Evolutionary conservation across 2,113 vertebrate genomes (phyloP).

Genomic region (Microcebus lehilahytsara): DNA sequence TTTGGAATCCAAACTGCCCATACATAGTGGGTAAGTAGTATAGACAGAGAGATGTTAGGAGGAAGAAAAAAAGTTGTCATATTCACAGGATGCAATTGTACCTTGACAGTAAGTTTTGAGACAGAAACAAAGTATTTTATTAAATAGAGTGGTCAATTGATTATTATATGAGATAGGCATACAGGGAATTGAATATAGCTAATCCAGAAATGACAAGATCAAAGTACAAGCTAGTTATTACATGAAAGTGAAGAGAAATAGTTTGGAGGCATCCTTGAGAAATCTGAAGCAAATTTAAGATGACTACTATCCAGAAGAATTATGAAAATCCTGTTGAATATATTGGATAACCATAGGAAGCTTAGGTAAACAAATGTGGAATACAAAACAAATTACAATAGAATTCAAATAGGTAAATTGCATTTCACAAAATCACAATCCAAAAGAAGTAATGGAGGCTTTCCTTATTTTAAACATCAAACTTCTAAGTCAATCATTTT

Average conservation of each 20-base stretch:
- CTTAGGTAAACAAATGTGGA: background rate
- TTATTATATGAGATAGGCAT: background rate
- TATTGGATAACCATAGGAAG: background rate
- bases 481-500: background rate
- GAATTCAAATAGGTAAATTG: background rate
- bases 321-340: background rate
- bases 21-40: background rate
- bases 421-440: background rate
- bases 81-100: background rate
- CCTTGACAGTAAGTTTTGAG: background rate
- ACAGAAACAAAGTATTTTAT: background rate
- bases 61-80: background rate
- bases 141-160: background rate
- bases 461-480: constrained; percentile 8
- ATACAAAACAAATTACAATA: background rate
- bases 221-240: background rate
- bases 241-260: background rate
- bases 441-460: background rate
- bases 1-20: background rate
- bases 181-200: background rate
- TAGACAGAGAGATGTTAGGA: background rate
- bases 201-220: background rate
- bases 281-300: background rate
- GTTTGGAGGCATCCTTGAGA: background rate
- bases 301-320: background rate